Evolutionary conservation across 2,888 invertebrate species (phyloP).

Genomic region (Vandiemenella viatica): DNA sequence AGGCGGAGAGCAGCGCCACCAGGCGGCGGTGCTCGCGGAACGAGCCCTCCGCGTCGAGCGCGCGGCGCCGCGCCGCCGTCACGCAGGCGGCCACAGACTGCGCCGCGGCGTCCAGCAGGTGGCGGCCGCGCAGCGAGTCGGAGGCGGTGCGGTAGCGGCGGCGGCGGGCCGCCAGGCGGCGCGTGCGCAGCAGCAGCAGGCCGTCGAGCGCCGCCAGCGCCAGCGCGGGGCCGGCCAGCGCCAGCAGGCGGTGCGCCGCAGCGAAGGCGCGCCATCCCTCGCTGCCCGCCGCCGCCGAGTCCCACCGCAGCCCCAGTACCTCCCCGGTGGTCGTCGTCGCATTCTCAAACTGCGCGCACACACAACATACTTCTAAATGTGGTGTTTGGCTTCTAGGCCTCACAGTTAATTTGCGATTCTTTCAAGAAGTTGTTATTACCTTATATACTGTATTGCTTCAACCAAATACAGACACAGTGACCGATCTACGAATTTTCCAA

Average conservation of each 20-base stretch:
- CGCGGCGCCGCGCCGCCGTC: not conserved
- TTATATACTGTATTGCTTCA: no score
- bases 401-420: no score
- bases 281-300: slow-evolving; percentile 4
- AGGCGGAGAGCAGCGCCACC: not conserved
- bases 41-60: not conserved
- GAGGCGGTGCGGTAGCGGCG: slow-evolving; percentile 8
- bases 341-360: no score
- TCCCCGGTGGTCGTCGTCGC: not conserved
- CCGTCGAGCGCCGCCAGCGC: not conserved
- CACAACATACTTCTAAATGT: no score
- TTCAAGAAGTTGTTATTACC: no score
- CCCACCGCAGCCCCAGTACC: slow-evolving; percentile 5
- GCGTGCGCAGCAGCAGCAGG: not conserved
- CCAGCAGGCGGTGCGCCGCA: not conserved
- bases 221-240: not conserved
- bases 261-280: not conserved
- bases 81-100: not conserved
- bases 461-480: no score
- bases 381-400: no score
- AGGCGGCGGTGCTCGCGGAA: not conserved
- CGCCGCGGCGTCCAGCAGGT: not conserved
- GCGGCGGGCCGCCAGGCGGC: not conserved
- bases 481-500: no score
- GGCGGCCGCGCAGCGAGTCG: slow-evolving; percentile 6